Base-by-base conservation (phyloP, 2,888 invertebrate species). In the Drosophila buzzatii region DNA sequence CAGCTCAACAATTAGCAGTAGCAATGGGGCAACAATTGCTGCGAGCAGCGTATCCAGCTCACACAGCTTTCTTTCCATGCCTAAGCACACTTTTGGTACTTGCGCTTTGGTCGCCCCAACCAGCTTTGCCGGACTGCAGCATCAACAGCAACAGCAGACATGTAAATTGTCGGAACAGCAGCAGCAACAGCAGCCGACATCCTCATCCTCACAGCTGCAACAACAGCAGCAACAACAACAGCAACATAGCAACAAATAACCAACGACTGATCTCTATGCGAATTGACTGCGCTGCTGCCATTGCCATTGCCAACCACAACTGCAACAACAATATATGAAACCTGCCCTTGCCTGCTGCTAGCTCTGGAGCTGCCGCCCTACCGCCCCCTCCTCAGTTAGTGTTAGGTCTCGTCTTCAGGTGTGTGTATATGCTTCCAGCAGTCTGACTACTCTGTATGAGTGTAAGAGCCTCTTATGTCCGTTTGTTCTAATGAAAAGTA, bases 71-170 rank as follows among this genome's bases (percentile, higher is more conserved):
- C 23, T 81, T 66, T 74, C 81, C 57, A 91, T 87, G 81, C 90
- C 91, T 44, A 92, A 91, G 70, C 92, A 92, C 70, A 92, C 93
- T 5, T 92, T 92, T 61, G 92, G 92, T 41, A 92, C 92, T 18
- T 92, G 92, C 64, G 92, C 92, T 1, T 72, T 92, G 27, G 69
- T 91, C 52, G 89, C 92, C 53, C 91, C 91, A 37, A 90, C 92
- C n/a, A 91, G 79, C 51, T 90, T 83, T 68, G 90, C 76, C 58
- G 77, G 59, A 27, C 72, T 86, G 10, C 81, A 85, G 18, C 82
- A 79, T 51, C 82, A 75, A 42, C 84, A 72, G 2, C 81, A 73
- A 8, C 71, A 76, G 31, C 64, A 27, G 23, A 31, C 53, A 37
- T 33, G 56, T 8, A 67, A 72, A 27, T 42, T 70, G 23, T 37